Evolutionary conservation across 1,140 invertebrate species (phyloP).

Genomic region (Megalonaias nervosa): DNA sequence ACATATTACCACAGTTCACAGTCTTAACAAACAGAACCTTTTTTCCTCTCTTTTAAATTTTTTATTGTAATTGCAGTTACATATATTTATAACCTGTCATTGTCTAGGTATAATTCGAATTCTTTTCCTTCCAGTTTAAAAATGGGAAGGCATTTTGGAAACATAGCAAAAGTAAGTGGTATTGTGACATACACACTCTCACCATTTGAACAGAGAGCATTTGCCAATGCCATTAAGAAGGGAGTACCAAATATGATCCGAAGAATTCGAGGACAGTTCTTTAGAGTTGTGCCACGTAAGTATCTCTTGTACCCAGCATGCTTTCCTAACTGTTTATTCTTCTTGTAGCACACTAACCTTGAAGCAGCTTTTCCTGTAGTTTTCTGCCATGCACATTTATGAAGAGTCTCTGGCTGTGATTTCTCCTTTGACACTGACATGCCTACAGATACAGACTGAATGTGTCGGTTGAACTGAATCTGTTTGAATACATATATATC

Average conservation of each 20-base stretch:
- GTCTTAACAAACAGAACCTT: neutral
- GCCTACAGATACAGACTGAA: too few species aligned
- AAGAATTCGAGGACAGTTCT: constrained; percentile 5
- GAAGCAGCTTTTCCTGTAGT: too few species aligned
- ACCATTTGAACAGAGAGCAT: constrained; percentile 29
- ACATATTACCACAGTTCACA: neutral
- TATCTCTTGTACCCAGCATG: neutral
- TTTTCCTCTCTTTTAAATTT: neutral
- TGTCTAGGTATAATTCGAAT: neutral
- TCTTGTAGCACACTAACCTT: too few species aligned
- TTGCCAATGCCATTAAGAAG: neutral
- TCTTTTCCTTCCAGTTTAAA: constrained; percentile 6
- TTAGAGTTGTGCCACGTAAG: constrained; percentile 14
- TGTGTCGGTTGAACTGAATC: too few species aligned
- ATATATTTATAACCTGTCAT: neutral
- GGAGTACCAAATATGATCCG: constrained; percentile 7
- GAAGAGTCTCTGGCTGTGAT: too few species aligned
- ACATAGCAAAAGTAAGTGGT: constrained; percentile 5
- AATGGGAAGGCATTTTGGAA: constrained; percentile 23
- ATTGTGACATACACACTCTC: constrained; percentile 21
- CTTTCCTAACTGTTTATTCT: too few species aligned
- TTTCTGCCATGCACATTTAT: too few species aligned
- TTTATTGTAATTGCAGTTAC: neutral
- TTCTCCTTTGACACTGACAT: too few species aligned
- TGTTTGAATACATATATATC: too few species aligned